Base-by-base conservation (phyloP, 2,797 vertebrate species). In the Lagocephalus sceleratus region DNA sequence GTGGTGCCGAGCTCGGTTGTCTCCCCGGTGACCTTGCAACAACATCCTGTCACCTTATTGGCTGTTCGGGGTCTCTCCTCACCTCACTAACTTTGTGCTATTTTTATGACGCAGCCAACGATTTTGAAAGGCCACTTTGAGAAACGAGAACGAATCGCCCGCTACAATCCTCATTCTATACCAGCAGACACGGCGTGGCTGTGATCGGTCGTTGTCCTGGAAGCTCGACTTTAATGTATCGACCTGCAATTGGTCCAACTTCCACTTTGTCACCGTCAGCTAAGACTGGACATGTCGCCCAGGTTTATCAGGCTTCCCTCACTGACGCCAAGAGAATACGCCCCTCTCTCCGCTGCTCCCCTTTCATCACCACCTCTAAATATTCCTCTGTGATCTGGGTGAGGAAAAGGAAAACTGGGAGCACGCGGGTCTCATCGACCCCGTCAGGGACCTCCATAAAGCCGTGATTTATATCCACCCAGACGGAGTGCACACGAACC, bases 401-500 rank as follows among this genome's bases (percentile, higher is more conserved):
- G 81, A 85, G 85, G 82, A 88, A 81, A 48, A 73, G 71, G 6
- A 71, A 82, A 86, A 84, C 74, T 56, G 54, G 60, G 75, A 85
- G 74, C 22, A 0, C 48, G 51, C 66, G 54, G 82, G 76, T 81
- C 78, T 79, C 62, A 68, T 61, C 83, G 82, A 82, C 79, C 76
- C 61, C 5, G 66, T 82, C 78, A 70, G 22, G 63, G 71, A 73
- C 86, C 84, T 79, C 85, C 86, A 75, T 84, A 85, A 65, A 63
- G 71, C 74, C 71, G 76, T 88, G 88, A 92, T 92, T 94, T 90
- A 91, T 89, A 81, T 85, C 78, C 74, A 57, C 54, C 77, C 67
- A 78, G 73, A 84, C 79, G 73, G 84, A 84, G 73, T 66, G 78
- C 75, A 71, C 63, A 74, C 22, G 49, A 76, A 77, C 61, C 42